phyloP scores from a whole-genome alignment of 2,888 invertebrate genomes.

The Norana najaformis region DNA sequence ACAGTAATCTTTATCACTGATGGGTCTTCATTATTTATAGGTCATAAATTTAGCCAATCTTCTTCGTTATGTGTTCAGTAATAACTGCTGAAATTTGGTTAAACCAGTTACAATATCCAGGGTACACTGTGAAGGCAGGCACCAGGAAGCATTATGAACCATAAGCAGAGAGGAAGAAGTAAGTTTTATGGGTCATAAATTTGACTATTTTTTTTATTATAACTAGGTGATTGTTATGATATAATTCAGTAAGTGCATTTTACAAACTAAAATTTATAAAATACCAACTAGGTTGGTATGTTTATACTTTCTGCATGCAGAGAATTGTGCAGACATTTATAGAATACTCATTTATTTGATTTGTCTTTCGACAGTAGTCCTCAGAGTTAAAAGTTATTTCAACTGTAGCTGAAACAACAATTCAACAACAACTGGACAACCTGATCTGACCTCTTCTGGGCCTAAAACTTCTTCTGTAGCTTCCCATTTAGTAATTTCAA shows the following conservation, averaged over 20 bases:
- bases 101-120: too few species aligned
- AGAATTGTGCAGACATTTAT: not conserved
- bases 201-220: too few species aligned
- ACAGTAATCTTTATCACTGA: not conserved
- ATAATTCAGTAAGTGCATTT: too few species aligned
- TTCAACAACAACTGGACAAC: not conserved
- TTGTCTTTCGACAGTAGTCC: not conserved
- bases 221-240: too few species aligned
- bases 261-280: too few species aligned
- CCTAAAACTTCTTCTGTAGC: not conserved
- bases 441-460: not conserved
- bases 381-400: not conserved
- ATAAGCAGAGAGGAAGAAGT: too few species aligned
- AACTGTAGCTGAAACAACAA: not conserved
- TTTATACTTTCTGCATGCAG: too few species aligned
- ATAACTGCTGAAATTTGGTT: too few species aligned
- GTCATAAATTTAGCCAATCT: not conserved
- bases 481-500: not conserved
- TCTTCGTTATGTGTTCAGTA: not conserved
- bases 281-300: too few species aligned
- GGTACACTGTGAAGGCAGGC: too few species aligned
- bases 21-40: slow-evolving; percentile 4
- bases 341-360: not conserved
- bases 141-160: too few species aligned
- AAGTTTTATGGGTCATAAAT: too few species aligned